A percentile compares a stretch with the other conserved stretches of the same genome.
Conservation (phyloP, 92 coral and sea anemone species). For the Actinernus sp. region DNA sequence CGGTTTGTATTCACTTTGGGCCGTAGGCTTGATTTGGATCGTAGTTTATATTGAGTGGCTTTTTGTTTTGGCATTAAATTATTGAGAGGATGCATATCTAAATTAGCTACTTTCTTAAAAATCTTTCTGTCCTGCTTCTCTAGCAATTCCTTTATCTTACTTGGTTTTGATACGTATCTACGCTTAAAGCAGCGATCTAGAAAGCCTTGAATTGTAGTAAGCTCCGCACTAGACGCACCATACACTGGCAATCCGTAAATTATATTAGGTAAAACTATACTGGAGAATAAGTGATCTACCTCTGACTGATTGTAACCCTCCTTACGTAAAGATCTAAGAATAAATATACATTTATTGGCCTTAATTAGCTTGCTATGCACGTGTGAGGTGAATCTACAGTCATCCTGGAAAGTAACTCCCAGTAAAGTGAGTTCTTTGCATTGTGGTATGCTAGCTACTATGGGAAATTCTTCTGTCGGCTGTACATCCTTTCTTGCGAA, state of each 20-base stretch:
- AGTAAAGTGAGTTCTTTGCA: conserved; percentile 23
- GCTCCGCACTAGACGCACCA: conserved; percentile 34
- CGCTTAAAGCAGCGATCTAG: conserved; percentile 46
- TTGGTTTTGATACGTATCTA: conserved; percentile 16
- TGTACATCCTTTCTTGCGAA: conserved; percentile 32
- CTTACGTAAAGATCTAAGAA: conserved; percentile 20
- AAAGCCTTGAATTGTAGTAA: conserved; percentile 26
- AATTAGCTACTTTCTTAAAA: not conserved
- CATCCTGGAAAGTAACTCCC: conserved; percentile 47
- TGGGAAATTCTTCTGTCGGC: conserved; percentile 6
- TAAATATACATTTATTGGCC: conserved; percentile 38
- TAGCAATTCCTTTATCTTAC: conserved; percentile 8
- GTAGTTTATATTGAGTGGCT: not conserved
- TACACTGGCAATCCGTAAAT: conserved; percentile 45
- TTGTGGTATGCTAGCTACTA: conserved; percentile 32
- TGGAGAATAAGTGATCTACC: conserved; percentile 32
- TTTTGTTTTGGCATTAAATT: not conserved
- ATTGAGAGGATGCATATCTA: not conserved
- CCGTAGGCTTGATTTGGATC: not conserved
- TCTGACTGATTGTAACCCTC: conserved; percentile 22
- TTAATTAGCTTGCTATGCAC: conserved; percentile 18
- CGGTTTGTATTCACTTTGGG: conserved; percentile 1
- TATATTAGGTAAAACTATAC: conserved; percentile 43
- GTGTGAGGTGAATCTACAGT: conserved; percentile 23
- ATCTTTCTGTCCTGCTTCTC: not conserved